Percentiles rank a stretch among this genome's conserved stretches.
phyloP scores from a whole-genome alignment of 2,113 vertebrate genomes.

The Proteles cristata region DNA sequence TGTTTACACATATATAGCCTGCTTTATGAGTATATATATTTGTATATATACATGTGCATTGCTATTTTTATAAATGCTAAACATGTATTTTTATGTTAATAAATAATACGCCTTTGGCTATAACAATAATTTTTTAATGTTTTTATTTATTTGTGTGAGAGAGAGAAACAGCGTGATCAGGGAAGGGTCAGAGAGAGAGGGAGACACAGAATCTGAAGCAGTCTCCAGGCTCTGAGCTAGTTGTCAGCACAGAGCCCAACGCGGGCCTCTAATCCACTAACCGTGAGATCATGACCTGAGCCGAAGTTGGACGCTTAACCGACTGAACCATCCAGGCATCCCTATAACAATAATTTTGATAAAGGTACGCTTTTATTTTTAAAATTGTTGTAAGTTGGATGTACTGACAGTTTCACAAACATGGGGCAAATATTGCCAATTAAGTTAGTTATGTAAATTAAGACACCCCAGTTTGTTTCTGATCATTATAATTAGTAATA shows the following conservation, averaged over 20 bases:
- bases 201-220: too few species aligned
- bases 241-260: too few species aligned
- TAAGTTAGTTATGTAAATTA: conserved; percentile 58
- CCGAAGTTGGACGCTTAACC: too few species aligned
- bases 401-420: not conserved
- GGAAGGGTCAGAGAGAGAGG: too few species aligned
- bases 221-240: too few species aligned
- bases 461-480: not conserved
- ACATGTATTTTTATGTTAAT: not conserved
- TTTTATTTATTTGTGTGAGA: too few species aligned
- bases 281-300: too few species aligned
- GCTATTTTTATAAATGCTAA: not conserved
- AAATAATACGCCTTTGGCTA: not conserved
- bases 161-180: too few species aligned
- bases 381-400: not conserved
- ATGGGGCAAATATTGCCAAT: conserved; percentile 11
- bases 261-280: too few species aligned
- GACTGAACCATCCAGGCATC: too few species aligned
- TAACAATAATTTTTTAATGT: conserved; percentile 25
- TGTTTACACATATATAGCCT: not conserved
- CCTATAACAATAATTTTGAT: conserved; percentile 1
- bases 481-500: conserved; percentile 51
- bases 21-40: not conserved
- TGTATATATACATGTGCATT: not conserved
- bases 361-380: not conserved